Base-by-base conservation (phyloP, 2,113 vertebrate species). In the Tragelaphus scriptus region DNA sequence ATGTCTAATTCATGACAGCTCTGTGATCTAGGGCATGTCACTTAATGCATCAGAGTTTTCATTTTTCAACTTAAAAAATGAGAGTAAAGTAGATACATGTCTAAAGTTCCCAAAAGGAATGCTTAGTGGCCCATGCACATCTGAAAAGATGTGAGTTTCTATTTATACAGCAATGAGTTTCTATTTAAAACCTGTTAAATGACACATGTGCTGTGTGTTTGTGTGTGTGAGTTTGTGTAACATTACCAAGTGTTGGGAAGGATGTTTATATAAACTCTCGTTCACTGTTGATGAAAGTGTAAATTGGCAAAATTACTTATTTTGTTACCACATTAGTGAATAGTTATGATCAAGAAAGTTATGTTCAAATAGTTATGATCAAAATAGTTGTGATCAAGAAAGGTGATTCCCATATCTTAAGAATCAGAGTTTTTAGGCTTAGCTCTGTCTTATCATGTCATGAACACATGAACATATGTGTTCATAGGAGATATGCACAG, bases 11-110 rank as follows among this genome's bases (percentile, higher is more conserved):
- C 13, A 47, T 47, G 61, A 61, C 9, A 84, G 32, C n/a, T 81
- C 21, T 71, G 79, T 88, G 56, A 90, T 71, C 28, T 81, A 85
- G 53, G 56, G 11, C 1, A 84, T 55, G n/a, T 55, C 80, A 81
- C 32, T 94, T 93, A 80, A 89, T 71, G 55, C 32, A 14, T 30
- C 13, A 25, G 25, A 19, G 4, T 47, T 88, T 87, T 97, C 59
- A 85, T 89, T 94, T 96, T n/a, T 94, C 47, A 89, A 56, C 84
- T 44, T 84, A 71, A 93, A 92, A 94, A 93, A 71, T 71, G 26
- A 90, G 25, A 86, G 26, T 91, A 36, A 81, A 65, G 40, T 68
- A 84, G 81, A 40, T 71, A 36, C 87, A 90, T 61, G 19, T 28
- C 30, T 26, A 77, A 85, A 15, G 40, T 17, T 28, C 71, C 44